Evolutionary conservation across 1,140 invertebrate genomes (phyloP), one percentile per base, ranked within the genome.

Genomic region (Hyphantria cunea): DNA sequence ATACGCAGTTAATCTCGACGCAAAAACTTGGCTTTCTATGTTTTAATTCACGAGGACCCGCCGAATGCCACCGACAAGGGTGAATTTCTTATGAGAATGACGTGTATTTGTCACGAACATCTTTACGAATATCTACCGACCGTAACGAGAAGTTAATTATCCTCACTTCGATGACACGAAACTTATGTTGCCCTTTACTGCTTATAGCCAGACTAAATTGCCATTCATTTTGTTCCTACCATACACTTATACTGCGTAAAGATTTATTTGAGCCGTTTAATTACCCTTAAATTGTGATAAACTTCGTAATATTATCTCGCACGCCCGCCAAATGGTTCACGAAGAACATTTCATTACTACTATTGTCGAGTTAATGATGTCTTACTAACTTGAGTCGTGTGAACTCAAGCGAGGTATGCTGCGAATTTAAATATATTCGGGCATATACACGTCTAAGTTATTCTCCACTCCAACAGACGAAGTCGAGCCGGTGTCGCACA

Each of bases 1-100:
- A 84, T 79, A 86, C 78, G 76, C 79, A 82, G 79, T 84, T 88
- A 85, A 85, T 85, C 79, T 84, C 67, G 66, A 72, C 72, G 72
- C 75, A 81, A 85, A 86, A 88, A 85, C 69, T 80, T 83, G 67
- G 55, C 72, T 65, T 74, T 74, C 76, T 77, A 82, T 78, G 83
- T 82, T 78, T 82, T 86, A 84, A 88, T 85, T 86, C 80, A 82
- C 78, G 55, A 76, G 69, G 61, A 64, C 66, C 64, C 76, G 72
- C 70, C 74, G 64, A 44, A 48, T 64, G 78, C 74, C 68, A 73
- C 65, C 72, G 73, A 78, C 76, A 80, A 73, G 80, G 78, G 82
- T 80, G 79, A 86, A 82, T 88, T 82, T 83, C 78, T 86, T 84
- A 84, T 82, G 75, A 80, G 73, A 48, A 68, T 64, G 66, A 68